These are phyloP conservation scores for Micrasema minimum DNA, from an alignment of 1,140 invertebrate genomes.

Conservation along the genomic window DNA sequence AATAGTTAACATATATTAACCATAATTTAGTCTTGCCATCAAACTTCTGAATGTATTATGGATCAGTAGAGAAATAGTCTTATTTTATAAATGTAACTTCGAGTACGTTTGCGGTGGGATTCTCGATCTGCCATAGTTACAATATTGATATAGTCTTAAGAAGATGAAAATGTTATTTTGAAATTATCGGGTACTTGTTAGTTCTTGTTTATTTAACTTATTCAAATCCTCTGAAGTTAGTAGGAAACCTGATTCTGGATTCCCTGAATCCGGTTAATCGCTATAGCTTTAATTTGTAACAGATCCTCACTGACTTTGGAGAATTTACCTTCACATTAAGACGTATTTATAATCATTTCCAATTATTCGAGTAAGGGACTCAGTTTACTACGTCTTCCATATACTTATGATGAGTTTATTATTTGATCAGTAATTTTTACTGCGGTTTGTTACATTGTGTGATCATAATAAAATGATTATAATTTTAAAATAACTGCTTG, in stretches of 20 bases:
- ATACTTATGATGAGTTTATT: slow-evolving; percentile 19
- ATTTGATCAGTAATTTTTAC: too few relatives aligned
- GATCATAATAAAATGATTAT: too few relatives aligned
- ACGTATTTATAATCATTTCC: not conserved
- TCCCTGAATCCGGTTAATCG: slow-evolving; percentile 6
- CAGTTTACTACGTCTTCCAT: slow-evolving; percentile 25
- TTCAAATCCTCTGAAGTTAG: slow-evolving; percentile 15
- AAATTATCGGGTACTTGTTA: slow-evolving; percentile 4
- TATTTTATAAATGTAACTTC: slow-evolving; percentile 15
- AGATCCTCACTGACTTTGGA: slow-evolving; percentile 21
- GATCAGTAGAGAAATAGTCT: slow-evolving; percentile 18
- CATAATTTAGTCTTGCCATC: slow-evolving; percentile 9
- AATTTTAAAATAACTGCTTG: too few relatives aligned
- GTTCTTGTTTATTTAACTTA: slow-evolving; percentile 7
- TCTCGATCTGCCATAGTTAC: slow-evolving; percentile 25
- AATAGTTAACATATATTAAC: not conserved
- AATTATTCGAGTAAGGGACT: slow-evolving; percentile 4
- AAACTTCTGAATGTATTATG: slow-evolving; percentile 1
- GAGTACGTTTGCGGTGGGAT: slow-evolving; percentile 10
- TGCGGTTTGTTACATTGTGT: too few relatives aligned
- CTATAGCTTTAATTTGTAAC: slow-evolving; percentile 31
- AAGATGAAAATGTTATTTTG: slow-evolving; percentile 10
- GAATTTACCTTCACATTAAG: not conserved
- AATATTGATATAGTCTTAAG: slow-evolving; percentile 18
- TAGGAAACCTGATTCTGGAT: slow-evolving; percentile 30